Conservation (phyloP, 2,113 vertebrate species). For the Diadophis punctatus region DNA sequence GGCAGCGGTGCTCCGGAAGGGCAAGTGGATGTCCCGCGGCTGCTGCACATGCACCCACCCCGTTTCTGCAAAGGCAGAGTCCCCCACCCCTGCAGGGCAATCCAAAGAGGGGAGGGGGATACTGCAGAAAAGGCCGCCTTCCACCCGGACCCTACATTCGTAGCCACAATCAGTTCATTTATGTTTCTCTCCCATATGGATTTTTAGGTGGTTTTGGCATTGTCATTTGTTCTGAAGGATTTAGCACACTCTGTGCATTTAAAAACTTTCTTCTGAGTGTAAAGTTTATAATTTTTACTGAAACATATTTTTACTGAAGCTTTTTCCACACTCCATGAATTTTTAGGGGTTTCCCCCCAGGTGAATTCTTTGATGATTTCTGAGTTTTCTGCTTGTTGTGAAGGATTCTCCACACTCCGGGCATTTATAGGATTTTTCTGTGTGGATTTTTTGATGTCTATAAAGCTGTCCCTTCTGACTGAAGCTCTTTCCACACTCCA, state of each 20-base stretch:
- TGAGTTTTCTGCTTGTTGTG: background rate
- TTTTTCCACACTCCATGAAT: background rate
- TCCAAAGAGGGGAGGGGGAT: too few relatives aligned
- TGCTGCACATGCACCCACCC: too few relatives aligned
- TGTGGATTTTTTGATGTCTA: background rate
- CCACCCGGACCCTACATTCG: too few relatives aligned
- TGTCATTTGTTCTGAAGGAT: background rate
- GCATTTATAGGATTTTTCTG: background rate
- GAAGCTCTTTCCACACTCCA: background rate
- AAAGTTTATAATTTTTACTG: background rate
- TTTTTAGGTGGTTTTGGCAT: background rate
- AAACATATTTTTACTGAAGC: background rate
- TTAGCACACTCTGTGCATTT: background rate
- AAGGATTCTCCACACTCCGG: background rate
- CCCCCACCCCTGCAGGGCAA: too few relatives aligned
- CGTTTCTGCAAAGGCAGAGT: too few relatives aligned
- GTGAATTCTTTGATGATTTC: background rate
- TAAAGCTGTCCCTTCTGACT: background rate
- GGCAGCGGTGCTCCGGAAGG: too few relatives aligned
- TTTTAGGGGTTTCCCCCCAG: background rate
- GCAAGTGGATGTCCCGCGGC: too few relatives aligned
- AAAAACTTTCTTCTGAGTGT: background rate
- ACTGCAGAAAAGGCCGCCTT: too few relatives aligned
- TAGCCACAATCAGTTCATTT: background rate
- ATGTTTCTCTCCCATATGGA: background rate